Base-by-base conservation (phyloP, 2,888 invertebrate genomes). In the Tachina grossa region DNA sequence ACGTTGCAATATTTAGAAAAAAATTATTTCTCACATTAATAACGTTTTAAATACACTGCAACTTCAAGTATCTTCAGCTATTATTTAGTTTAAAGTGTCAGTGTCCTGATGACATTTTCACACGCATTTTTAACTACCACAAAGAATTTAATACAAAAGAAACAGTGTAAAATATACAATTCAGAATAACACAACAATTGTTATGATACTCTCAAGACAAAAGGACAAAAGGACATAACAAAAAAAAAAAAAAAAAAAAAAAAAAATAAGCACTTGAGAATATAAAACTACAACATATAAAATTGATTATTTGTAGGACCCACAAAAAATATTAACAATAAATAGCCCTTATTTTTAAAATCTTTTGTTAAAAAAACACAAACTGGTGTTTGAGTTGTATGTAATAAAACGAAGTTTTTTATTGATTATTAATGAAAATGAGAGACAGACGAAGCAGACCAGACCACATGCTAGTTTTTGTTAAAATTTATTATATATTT, bases 381-480 rank as follows among this genome's bases (percentile, higher is more conserved):
- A 59, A 63, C 19, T 45, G 41, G 16, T 57, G 57, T 47, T 47
- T 45, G 11, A 57, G 59, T 43, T 31, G 45, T 16, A 74, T 45
- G 8, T 16, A 65, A 45, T 65, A 13, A 59, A 68, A 65, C 2
- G 16, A 49, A 39, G 9, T 31, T 74, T 51, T 65, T 39, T 71
- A 76, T 82, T 63, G 74, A 65, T 47, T 49, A 59, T 66, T 76
- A 11, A 74, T 74, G 49, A 68, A 75, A 81, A 65, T 71, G 57
- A 74, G 75, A 76, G 68, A 59, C n/a, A 61, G 31, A 43, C 22
- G 13, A 5, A 57, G 4, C 31, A 31, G 66, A 74, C 49, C 59
- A 31, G 59, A 85, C 85, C 85, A 80, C 85, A 83, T 83, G 85
- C 85, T 83, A 76, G 75, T 84, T 81, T 80, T 57, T 68, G 43